phyloP scores from a whole-genome alignment of 37 sponge, comb jelly and placozoan genomes.

The Mnemiopsis leidyi region DNA sequence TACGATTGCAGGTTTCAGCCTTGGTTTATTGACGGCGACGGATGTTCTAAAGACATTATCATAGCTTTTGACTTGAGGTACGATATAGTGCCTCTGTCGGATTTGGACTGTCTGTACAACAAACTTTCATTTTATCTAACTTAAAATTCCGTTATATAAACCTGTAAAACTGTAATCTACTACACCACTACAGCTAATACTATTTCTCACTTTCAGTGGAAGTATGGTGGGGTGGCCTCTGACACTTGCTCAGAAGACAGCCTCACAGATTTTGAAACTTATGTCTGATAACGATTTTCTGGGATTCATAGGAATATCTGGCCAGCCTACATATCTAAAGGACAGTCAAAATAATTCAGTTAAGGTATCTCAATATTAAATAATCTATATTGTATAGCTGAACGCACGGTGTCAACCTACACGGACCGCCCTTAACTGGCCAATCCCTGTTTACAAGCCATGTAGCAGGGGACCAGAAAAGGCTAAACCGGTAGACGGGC shows the following conservation, averaged over 20 bases:
- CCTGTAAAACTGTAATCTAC: too few relatives aligned
- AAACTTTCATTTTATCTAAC: too few relatives aligned
- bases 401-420: too few relatives aligned
- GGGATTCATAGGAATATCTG: conserved; percentile 50
- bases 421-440: too few relatives aligned
- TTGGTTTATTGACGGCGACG: conserved; percentile 52
- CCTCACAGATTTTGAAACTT: conserved; percentile 40
- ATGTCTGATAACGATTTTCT: conserved; percentile 58
- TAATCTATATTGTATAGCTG: not conserved
- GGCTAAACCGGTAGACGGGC: too few relatives aligned
- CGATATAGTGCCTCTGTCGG: too few relatives aligned
- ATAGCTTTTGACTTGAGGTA: conserved; percentile 61
- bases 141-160: too few relatives aligned
- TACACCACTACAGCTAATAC: not conserved
- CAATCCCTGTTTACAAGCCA: too few relatives aligned
- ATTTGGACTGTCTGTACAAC: too few relatives aligned
- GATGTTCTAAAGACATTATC: conserved; percentile 27
- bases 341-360: not conserved
- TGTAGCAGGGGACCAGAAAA: too few relatives aligned
- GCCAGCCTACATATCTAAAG: not conserved
- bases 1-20: conserved; percentile 52
- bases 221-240: conserved; percentile 63
- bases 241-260: conserved; percentile 43
- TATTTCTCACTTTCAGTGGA: conserved; percentile 13
- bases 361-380: not conserved